Base-by-base conservation (phyloP, 2,797 vertebrate species). In the Hoplostethus mediterraneus region DNA sequence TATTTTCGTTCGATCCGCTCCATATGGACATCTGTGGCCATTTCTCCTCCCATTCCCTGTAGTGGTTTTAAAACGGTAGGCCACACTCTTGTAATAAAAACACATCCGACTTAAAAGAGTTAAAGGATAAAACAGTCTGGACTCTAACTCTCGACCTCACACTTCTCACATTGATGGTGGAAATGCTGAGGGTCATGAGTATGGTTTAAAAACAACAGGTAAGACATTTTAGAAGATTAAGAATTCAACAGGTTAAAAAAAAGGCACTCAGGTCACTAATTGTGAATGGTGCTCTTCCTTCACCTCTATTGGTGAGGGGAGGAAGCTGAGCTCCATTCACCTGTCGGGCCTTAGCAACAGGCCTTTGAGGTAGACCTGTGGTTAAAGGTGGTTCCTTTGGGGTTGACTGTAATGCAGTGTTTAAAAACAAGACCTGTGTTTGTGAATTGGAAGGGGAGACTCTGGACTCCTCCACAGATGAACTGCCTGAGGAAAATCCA, bases 1-100 rank as follows among this genome's bases (percentile, higher is more conserved):
- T 60, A 2, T 73, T 81, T 21, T 21, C 21, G 0, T 81, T 73
- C 0, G 82, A 81, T 0, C 78, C 71, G 0, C 71, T 84, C 82
- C 81, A 77, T 0, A 73, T 0, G 0, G 36, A 36, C 7, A 7
- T 3, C 3, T 36, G 36, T 36, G 36, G 36, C 36, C 36, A 36
- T 3, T 2, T 36, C 36, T 36, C 36, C 7, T 36, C 36, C 36
- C 36, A 36, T 8, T 36, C 36, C 7, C 36, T 36, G 36, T 8
- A 36, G 36, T 36, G 36, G 0, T 1, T 36, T 36, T 2, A 36
- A 36, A 36, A 36, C 36, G 21, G 21, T 21, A 21, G 21, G 21
- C 21, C 36, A 7, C 36, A 36, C 7, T 36, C 36, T 8, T 36
- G 36, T 2, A 36, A 5, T 36, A 36, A 47, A 47, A 47, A 16